Percentiles rank a stretch among this genome's conserved stretches.
Conservation (phyloP, 2,113 vertebrate species). For the Leptocoma aspasia region DNA sequence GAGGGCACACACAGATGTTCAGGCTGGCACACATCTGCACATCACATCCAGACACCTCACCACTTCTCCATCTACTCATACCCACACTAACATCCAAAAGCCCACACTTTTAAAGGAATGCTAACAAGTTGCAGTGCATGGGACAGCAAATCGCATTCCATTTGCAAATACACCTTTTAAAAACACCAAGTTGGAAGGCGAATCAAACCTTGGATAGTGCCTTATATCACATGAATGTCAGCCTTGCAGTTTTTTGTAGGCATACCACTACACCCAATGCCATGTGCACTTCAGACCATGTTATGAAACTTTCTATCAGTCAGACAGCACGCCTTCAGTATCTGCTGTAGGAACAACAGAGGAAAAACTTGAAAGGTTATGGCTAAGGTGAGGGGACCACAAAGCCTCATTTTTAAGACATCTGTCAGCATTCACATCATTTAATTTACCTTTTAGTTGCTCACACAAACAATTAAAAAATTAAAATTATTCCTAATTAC, state of each 20-base stretch:
- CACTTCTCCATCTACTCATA: background rate
- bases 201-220: background rate
- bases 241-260: background rate
- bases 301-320: background rate
- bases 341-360: background rate
- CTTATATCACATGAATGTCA: background rate
- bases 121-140: background rate
- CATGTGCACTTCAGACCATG: background rate
- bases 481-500: background rate
- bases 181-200: background rate
- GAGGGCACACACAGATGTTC: background rate
- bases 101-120: background rate
- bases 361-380: background rate
- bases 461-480: background rate
- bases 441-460: background rate
- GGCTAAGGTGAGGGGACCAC: background rate
- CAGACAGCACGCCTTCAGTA: background rate
- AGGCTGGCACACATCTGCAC: background rate
- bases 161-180: background rate
- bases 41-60: background rate
- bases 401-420: background rate
- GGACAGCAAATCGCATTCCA: background rate
- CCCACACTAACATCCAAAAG: background rate
- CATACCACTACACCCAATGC: background rate
- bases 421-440: background rate